These are phyloP conservation scores for Agriopis marginaria DNA, from an alignment of 2,888 invertebrate genomes.

Conservation along the genomic window DNA sequence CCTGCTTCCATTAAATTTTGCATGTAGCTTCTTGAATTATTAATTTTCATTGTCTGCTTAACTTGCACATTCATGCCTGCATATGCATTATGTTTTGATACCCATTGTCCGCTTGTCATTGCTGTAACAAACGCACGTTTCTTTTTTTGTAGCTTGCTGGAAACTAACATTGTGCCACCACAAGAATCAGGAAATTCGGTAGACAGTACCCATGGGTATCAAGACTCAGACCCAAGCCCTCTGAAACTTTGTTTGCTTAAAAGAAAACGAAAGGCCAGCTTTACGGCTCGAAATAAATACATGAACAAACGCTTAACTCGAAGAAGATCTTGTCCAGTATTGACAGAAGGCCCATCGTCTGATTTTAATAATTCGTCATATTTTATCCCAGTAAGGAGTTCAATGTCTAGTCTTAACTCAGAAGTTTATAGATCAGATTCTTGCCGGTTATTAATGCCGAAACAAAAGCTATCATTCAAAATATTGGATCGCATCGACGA, in stretches of 20 bases:
- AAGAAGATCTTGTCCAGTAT: slow-evolving; percentile 48
- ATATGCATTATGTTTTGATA: neutral
- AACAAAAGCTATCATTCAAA: slow-evolving; percentile 40
- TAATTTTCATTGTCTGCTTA: slow-evolving; percentile 34
- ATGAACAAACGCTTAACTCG: slow-evolving; percentile 49
- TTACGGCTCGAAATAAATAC: slow-evolving; percentile 36
- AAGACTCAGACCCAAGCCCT: slow-evolving; percentile 71
- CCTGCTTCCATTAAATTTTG: slow-evolving; percentile 76
- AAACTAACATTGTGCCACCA: slow-evolving; percentile 46
- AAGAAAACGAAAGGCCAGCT: slow-evolving; percentile 57
- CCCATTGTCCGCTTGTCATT: slow-evolving; percentile 26
- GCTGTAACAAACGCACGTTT: slow-evolving; percentile 39
- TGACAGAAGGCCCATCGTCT: slow-evolving; percentile 55
- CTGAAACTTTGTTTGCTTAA: slow-evolving; percentile 48
- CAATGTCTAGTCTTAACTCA: slow-evolving; percentile 52
- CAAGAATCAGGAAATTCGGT: slow-evolving; percentile 57
- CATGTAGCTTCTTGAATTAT: slow-evolving; percentile 46
- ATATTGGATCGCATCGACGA: slow-evolving; percentile 66
- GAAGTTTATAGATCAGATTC: slow-evolving; percentile 72
- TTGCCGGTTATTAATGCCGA: slow-evolving; percentile 66
- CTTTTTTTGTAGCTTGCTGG: slow-evolving; percentile 58
- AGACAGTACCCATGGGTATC: slow-evolving; percentile 74
- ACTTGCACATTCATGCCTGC: neutral
- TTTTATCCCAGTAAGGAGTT: slow-evolving; percentile 45
- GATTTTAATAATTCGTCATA: slow-evolving; percentile 63